Conservation (phyloP, 2,888 invertebrate species). For the Bombylius discolor region DNA sequence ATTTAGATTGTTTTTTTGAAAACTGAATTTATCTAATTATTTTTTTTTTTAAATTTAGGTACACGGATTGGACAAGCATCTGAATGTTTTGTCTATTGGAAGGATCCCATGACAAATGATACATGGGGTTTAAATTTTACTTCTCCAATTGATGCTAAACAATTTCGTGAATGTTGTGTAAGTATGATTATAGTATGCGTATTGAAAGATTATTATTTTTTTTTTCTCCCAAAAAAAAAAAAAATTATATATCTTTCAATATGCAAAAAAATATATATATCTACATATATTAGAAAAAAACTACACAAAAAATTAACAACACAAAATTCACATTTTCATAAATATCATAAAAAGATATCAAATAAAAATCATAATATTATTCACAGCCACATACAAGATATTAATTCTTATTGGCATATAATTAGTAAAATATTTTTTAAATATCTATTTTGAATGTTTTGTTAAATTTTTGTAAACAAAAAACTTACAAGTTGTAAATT, state of each 20-base stretch:
- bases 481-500: too few relatives aligned
- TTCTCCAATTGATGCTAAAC: slow-evolving; percentile 92
- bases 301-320: not conserved
- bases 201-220: not conserved
- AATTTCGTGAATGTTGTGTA: slow-evolving; percentile 93
- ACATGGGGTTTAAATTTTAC: slow-evolving; percentile 99
- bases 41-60: slow-evolving; percentile 44
- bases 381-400: slow-evolving; percentile 8
- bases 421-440: not conserved
- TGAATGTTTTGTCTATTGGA: slow-evolving; percentile 98
- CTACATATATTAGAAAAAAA: not conserved
- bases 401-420: not conserved
- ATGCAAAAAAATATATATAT: slow-evolving; percentile 1
- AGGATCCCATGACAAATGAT: slow-evolving; percentile 91
- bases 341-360: too few relatives aligned
- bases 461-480: not conserved
- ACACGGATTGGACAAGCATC: slow-evolving; percentile 95
- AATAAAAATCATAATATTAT: not conserved
- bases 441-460: not conserved
- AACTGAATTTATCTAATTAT: not conserved
- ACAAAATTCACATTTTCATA: not conserved
- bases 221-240: not conserved
- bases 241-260: not conserved
- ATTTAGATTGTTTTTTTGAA: not conserved
- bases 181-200: slow-evolving; percentile 41